Percentiles rank a stretch among this genome's conserved stretches.
Conservation (phyloP, 2,797 vertebrate genomes). For the Hipposideros larvatus region DNA sequence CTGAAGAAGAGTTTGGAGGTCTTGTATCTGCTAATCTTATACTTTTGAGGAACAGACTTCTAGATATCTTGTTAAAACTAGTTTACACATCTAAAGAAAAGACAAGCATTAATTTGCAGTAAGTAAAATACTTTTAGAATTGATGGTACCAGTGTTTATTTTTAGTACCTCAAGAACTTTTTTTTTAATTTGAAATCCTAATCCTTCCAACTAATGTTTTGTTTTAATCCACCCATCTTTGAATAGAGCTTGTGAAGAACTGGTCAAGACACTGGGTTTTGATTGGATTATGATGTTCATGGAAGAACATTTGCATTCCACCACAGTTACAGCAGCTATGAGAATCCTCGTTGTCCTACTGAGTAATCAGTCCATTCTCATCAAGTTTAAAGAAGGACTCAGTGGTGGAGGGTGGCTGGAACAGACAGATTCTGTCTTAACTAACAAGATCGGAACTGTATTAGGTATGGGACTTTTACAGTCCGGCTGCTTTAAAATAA, state of each 20-base stretch:
- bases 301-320: constrained; percentile 98
- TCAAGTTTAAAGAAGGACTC: constrained; percentile 97
- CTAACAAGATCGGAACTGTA: constrained; percentile 98
- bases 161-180: too few species aligned
- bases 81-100: constrained; percentile 98
- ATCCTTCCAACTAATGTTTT: constrained; percentile 43
- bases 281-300: constrained; percentile 99
- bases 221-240: not conserved
- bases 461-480: constrained; percentile 91
- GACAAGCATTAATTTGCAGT: constrained; percentile 96
- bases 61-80: constrained; percentile 96
- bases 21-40: constrained; percentile 97
- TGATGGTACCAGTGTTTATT: not conserved
- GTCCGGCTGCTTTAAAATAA: not conserved
- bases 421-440: constrained; percentile 98
- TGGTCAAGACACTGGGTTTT: constrained; percentile 96
- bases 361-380: constrained; percentile 95
- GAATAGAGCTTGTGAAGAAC: constrained; percentile 96
- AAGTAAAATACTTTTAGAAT: constrained; percentile 85
- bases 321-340: constrained; percentile 96
- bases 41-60: constrained; percentile 95
- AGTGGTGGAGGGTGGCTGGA: constrained; percentile 98
- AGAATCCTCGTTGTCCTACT: constrained; percentile 96
- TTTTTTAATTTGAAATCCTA: not conserved
- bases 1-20: constrained; percentile 96